Percentiles rank a stretch among this genome's conserved stretches.
phyloP scores from a whole-genome alignment of 2,888 invertebrate species.

The Cabera pusaria region DNA sequence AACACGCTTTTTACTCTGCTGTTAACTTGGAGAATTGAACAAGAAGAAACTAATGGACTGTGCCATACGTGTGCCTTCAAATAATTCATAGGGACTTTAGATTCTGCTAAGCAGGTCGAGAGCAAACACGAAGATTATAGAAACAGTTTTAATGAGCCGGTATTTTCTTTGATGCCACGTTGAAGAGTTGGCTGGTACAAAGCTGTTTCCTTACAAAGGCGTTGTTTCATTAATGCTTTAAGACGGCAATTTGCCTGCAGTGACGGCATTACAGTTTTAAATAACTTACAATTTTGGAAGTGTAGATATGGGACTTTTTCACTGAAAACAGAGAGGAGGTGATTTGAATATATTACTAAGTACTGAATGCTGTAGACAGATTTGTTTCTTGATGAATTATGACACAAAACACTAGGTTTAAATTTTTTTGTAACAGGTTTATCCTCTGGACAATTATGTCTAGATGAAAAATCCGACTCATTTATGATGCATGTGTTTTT shows the following conservation, averaged over 20 bases:
- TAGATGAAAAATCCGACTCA: too few species aligned
- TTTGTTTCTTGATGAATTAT: too few species aligned
- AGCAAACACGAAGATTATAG: constrained; percentile 32
- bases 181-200: constrained; percentile 30
- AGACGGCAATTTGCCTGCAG: constrained; percentile 22
- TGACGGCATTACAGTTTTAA: constrained; percentile 14
- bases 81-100: constrained; percentile 12
- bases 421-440: too few species aligned
- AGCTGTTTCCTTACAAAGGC: constrained; percentile 31
- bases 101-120: constrained; percentile 18
- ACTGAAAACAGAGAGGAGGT: too few species aligned
- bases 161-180: constrained; percentile 41
- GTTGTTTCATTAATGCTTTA: constrained; percentile 30
- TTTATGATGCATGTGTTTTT: too few species aligned
- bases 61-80: neutral
- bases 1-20: too few species aligned
- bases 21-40: too few species aligned
- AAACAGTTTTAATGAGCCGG: constrained; percentile 46
- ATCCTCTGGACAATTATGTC: too few species aligned
- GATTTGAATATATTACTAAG: too few species aligned
- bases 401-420: too few species aligned
- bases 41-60: too few species aligned
- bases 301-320: neutral
- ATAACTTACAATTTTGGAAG: constrained; percentile 11
- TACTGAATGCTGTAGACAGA: too few species aligned